Percentiles rank a stretch among this genome's conserved stretches.
These are phyloP conservation scores for Tinea pellionella DNA, from an alignment of 2,888 invertebrate genomes.

Conservation along the genomic window DNA sequence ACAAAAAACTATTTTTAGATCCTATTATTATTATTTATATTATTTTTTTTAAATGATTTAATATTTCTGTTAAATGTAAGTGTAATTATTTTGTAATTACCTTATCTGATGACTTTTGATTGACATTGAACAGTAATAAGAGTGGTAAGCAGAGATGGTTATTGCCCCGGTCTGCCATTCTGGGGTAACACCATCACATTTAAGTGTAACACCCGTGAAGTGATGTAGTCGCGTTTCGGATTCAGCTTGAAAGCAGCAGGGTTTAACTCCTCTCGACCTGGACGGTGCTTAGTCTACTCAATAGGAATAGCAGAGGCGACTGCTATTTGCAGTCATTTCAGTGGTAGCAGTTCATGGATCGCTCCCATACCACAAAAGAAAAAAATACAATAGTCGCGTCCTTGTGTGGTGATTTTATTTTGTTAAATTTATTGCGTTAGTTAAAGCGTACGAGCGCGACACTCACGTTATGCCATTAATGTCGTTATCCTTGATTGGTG, in stretches of 20 bases:
- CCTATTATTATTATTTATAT: not conserved
- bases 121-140: not conserved
- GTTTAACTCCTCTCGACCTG: too few relatives aligned
- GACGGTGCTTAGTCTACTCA: too few relatives aligned
- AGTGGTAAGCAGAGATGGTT: too few relatives aligned
- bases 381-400: not conserved
- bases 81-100: not conserved
- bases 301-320: too few relatives aligned
- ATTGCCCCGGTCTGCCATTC: too few relatives aligned
- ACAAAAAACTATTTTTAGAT: not conserved
- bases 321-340: too few relatives aligned
- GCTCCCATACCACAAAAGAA: too few relatives aligned
- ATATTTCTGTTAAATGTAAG: not conserved
- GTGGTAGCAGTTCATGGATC: too few relatives aligned
- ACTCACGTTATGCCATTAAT: conserved; percentile 1
- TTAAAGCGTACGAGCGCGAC: not conserved
- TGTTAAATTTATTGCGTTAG: not conserved
- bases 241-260: too few relatives aligned
- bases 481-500: conserved; percentile 12
- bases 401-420: not conserved
- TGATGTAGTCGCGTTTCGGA: too few relatives aligned
- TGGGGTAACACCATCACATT: too few relatives aligned
- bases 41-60: not conserved
- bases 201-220: too few relatives aligned
- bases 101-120: not conserved